Conservation (phyloP, 2,888 invertebrate genomes). For the Leptothorax acervorum region DNA sequence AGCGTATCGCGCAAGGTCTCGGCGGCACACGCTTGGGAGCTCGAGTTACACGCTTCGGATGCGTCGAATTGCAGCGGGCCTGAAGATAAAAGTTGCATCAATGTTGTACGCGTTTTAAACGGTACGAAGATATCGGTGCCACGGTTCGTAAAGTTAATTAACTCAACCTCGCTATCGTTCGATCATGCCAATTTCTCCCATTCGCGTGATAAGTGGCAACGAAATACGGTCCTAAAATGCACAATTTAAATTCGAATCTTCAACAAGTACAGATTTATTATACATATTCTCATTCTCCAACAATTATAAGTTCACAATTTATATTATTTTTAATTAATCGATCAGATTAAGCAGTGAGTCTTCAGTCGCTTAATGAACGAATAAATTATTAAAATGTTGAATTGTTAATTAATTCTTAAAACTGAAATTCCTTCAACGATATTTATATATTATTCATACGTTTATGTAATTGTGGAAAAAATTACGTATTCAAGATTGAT, state of each 20-base stretch:
- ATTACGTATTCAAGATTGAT: background rate
- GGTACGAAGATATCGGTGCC: constrained; percentile 11
- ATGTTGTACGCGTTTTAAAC: background rate
- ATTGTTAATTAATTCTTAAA: background rate
- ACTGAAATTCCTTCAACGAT: background rate
- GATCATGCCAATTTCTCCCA: background rate
- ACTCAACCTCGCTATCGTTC: background rate
- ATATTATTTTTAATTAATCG: background rate
- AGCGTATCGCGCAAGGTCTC: constrained; percentile 71
- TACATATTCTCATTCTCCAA: background rate
- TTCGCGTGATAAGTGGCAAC: background rate
- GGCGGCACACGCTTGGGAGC: constrained; percentile 46
- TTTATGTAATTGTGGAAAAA: background rate
- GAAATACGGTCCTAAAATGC: background rate
- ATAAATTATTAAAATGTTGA: background rate
- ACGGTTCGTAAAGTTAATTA: constrained; percentile 15
- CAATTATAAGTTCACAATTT: background rate
- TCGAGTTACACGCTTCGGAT: constrained; percentile 68
- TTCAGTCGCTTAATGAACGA: background rate
- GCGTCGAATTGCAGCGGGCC: constrained; percentile 45
- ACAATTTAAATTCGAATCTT: background rate
- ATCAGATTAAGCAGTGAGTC: background rate
- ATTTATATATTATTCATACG: background rate
- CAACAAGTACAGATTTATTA: background rate
- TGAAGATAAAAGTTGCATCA: constrained; percentile 24